Evolutionary conservation across 2,888 invertebrate genomes (phyloP), one percentile per base, ranked within the genome.

Genomic region (Thelaira solivaga): DNA sequence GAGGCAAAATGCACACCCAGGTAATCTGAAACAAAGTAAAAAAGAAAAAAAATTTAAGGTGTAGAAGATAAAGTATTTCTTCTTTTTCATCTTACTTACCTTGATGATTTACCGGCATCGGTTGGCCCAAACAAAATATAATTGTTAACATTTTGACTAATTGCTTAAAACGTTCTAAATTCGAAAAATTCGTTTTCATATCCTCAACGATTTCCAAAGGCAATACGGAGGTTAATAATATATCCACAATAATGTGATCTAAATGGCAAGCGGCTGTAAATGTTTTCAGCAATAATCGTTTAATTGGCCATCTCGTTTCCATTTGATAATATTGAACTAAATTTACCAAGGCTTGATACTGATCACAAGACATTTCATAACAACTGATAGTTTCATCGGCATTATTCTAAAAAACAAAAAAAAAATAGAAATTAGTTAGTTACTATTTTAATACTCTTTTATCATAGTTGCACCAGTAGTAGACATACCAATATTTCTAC

Each of bases 291-390:
- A 97, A 90, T 8, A 95, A 90, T 85, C 95, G 93, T 80, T 97
- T 92, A 75, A 97, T 93, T 0, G 94, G 93, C 96, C 96, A 96
- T 80, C 96, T 90, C 0, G 94, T 93, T 89, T 97, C 98, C 97
- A 97, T 97, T 90, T 98, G 98, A 89, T 97, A 98, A 90, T 97
- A 98, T 85, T 96, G 94, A 67, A 97, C 95, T 72, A 98, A 90
- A 68, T 95, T 94, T 43, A 93, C 93, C 18, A 97, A 94, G 82
- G 94, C 94, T 75, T 93, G 93, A 86, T 96, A 97, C 76, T 94
- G 93, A 87, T 97, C 95, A 83, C 93, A 92, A 81, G 94, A 93
- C 85, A 98, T 91, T 71, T 96, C 94, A 86, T 95, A 94, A 83
- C 94, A 93, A 26, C 95, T 95, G 73, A 97, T 95, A 84, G 94